Base-by-base conservation (phyloP, 2,113 vertebrate species). In the Bos javanicus region DNA sequence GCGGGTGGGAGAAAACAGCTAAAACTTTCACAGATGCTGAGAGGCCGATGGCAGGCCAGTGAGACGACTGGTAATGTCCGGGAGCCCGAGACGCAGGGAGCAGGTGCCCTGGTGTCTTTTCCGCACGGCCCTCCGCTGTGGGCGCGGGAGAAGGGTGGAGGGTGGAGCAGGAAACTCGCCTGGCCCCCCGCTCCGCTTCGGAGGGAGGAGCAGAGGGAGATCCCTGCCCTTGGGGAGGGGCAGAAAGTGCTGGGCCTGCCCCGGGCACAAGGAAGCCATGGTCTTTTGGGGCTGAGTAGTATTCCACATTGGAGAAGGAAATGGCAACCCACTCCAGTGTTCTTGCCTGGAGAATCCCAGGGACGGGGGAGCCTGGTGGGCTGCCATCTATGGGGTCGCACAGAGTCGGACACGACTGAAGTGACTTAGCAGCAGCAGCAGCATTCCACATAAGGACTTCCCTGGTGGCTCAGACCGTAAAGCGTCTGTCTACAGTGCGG, bases 201-300 rank as follows among this genome's bases (percentile, higher is more conserved):
- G 25, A 25, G 17, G 19, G 28, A 84, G 48, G 21, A 85, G 26
- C 19, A 64, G 39, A 56, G 54, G 43, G n/a, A 23, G 6, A 39
- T 8, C 50, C 46, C 36, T 43, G 6, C 28, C 4, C 9, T 10
- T 33, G 12, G 28, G 12, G 23, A 82, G 14, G 33, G 14, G 7
- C 46, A 28, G 67, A 28, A 78, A 93, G 33, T 19, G 23, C 7
- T 7, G 30, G 48, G 12, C 33, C 13, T 14, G 26, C 3, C 1
- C 2, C 2, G 7, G 59, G 7, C 2, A 28, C 46, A 7, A 46
- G n/a, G 3, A 11, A 64, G 17, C 4, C 25, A 7, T 7, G 82
- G 15, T 25, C 6, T 83, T 83, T 56, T 8, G 25, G 23, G 21
- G 81, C 52, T 56, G 52, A 36, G 33, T 56, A 5, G 7, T 54